Base-by-base conservation (phyloP, 2,113 vertebrate species). In the Hypocryptadius cinnamomeus region DNA sequence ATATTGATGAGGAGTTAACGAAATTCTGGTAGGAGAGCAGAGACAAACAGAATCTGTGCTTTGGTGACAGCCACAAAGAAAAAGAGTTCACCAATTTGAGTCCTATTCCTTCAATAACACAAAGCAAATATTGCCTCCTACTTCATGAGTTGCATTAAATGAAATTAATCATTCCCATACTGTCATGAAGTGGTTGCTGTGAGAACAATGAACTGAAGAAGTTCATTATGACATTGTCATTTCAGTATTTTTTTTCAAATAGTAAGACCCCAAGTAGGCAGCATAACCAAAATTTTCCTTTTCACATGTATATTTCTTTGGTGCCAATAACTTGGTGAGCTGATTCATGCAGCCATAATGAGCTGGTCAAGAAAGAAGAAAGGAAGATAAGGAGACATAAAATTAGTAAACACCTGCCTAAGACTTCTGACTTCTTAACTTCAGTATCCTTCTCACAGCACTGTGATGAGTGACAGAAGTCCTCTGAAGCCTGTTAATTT, bases 351-450 rank as follows among this genome's bases (percentile, higher is more conserved):
- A 90, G 24, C 16, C 53, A 9, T 31, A 91, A 48, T 27, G 51
- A 89, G 54, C 21, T 93, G 61, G 59, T 79, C 35, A 88, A 84
- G 25, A 73, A 91, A 42, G 50, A 88, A 80, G 50, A 73, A 83
- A 70, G 19, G 48, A 85, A 83, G 59, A 77, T 70, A 63, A 59
- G 1, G 2, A 87, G 45, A 73, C 28, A 53, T 5, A 63, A 85
- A 93, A 76, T 89, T 48, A 89, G 24, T 12, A 18, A 66, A 89
- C 59, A 54, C 5, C 27, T 81, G 45, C 64, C 66, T 45, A 31
- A 12, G 82, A 76, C 68, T 68, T 80, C 89, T 94, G 73, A 93
- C 57, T 95, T 92, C 77, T 65, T 94, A 78, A 89, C 77, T 94
- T 92, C 44, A 39, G 66, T 65, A 72, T 94, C 90, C 61, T 57